Percentiles rank a stretch among this genome's conserved stretches.
These are phyloP conservation scores for Microcebus lehilahytsara DNA, from an alignment of 2,113 vertebrate genomes.

Conservation along the genomic window DNA sequence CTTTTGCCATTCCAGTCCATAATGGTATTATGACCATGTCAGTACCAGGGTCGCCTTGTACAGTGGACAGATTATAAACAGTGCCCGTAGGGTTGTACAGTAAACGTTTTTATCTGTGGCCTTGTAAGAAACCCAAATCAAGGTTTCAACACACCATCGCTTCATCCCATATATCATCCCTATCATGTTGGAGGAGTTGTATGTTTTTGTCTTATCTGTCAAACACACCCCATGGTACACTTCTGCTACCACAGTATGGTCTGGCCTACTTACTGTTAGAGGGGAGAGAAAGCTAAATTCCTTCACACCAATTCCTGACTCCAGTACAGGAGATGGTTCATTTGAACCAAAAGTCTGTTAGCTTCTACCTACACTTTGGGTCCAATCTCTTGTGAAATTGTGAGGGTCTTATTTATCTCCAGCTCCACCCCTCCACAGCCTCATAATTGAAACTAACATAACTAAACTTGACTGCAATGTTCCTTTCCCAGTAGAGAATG, in stretches of 20 bases:
- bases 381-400: background rate
- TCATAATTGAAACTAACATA: background rate
- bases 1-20: background rate
- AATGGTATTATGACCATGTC: background rate
- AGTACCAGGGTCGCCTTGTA: background rate
- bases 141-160: background rate
- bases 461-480: background rate
- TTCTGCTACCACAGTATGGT: background rate
- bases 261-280: background rate
- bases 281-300: background rate
- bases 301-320: background rate
- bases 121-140: background rate
- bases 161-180: background rate
- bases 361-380: background rate
- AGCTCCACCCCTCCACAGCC: background rate
- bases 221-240: background rate
- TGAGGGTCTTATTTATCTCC: background rate
- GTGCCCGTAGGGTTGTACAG: background rate
- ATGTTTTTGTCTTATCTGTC: background rate
- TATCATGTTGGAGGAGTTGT: too few species aligned
- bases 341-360: background rate
- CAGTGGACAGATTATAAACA: background rate
- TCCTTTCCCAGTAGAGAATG: background rate
- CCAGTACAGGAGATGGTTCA: background rate
- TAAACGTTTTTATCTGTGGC: background rate